Conservation (phyloP, 2,113 vertebrate genomes). For the Rhineura floridana region DNA sequence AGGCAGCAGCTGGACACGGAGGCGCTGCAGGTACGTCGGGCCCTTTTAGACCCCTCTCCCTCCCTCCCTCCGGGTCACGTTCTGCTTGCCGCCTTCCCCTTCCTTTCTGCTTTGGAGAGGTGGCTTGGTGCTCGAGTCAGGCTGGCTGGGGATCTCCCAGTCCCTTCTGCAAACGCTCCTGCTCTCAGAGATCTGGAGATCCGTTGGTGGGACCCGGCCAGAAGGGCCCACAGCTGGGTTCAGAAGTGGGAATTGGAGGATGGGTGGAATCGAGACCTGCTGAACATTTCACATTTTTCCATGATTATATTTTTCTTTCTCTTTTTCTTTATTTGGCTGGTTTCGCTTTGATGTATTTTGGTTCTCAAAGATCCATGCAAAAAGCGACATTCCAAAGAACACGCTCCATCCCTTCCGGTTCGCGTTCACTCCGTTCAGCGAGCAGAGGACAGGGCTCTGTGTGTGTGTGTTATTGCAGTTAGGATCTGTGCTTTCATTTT, state of each 20-base stretch:
- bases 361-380: neutral
- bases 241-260: neutral
- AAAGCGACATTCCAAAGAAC: neutral
- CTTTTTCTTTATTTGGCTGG: neutral
- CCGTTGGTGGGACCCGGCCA: neutral
- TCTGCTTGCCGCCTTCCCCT: neutral
- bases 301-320: neutral
- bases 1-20: slow-evolving; percentile 93
- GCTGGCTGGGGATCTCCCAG: neutral
- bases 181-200: neutral
- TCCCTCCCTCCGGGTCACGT: slow-evolving; percentile 13
- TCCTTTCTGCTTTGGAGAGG: neutral
- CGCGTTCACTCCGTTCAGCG: neutral
- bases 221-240: neutral
- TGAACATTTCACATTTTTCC: neutral
- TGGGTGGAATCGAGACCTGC: neutral
- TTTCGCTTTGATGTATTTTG: neutral
- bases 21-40: slow-evolving; percentile 92
- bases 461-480: neutral
- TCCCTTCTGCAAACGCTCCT: neutral
- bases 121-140: slow-evolving; percentile 12
- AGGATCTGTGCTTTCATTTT: neutral
- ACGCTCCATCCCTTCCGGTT: neutral
- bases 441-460: neutral
- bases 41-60: slow-evolving; percentile 45